Conservation (phyloP, 2,888 invertebrate genomes). For the Drosophila borborema region DNA sequence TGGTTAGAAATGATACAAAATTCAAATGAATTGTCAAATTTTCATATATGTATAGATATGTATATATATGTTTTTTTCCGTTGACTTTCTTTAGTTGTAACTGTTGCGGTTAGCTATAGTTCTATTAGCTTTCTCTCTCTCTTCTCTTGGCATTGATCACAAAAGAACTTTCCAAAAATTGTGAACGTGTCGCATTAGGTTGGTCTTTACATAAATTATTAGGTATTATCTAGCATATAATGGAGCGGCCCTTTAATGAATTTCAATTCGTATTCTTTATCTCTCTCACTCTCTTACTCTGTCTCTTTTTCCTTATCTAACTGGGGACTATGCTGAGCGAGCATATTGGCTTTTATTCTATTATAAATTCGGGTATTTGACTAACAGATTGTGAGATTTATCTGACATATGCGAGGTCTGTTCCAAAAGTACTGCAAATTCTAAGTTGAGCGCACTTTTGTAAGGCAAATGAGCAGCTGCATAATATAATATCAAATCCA, state of each 20-base stretch:
- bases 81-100: background rate
- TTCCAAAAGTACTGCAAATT: background rate
- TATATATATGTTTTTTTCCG: background rate
- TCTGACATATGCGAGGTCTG: background rate
- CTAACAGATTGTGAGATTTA: background rate
- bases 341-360: background rate
- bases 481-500: too few relatives aligned
- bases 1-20: conserved; percentile 16
- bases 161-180: conserved; percentile 54
- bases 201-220: conserved; percentile 58
- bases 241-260: conserved; percentile 22
- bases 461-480: too few relatives aligned
- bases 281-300: background rate
- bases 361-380: background rate
- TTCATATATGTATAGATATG: too few relatives aligned
- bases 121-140: conserved; percentile 11
- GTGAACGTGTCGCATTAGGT: conserved; percentile 39
- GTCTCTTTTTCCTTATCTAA: background rate
- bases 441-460: background rate
- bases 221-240: conserved; percentile 36
- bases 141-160: conserved; percentile 15
- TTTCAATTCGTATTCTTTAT: conserved; percentile 2
- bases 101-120: background rate
- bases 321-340: too few relatives aligned
- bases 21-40: conserved; percentile 17